A percentile compares a stretch with the other conserved stretches of the same genome.
phyloP scores from a whole-genome alignment of 2,797 vertebrate species.

The Lates japonicus region DNA sequence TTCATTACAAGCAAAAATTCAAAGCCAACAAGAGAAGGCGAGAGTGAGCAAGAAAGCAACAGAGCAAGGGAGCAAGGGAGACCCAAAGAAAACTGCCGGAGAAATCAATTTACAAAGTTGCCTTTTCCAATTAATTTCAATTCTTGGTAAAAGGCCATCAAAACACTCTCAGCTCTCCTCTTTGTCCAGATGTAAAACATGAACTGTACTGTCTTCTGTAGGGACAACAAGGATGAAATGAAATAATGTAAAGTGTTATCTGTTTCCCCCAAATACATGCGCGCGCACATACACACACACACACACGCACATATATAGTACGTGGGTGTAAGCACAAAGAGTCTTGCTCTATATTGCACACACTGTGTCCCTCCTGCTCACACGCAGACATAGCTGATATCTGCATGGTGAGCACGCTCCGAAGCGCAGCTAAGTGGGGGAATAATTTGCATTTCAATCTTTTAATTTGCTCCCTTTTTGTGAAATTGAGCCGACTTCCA shows the following conservation, averaged over 20 bases:
- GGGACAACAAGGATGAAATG: slow-evolving; percentile 20
- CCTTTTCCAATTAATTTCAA: slow-evolving; percentile 54
- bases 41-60: background rate
- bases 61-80: background rate
- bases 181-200: slow-evolving; percentile 40
- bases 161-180: slow-evolving; percentile 1
- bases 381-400: slow-evolving; percentile 32
- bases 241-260: slow-evolving; percentile 35
- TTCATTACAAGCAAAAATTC: slow-evolving; percentile 43
- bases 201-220: slow-evolving; percentile 22
- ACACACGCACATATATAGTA: slow-evolving; percentile 14
- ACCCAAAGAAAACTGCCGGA: slow-evolving; percentile 18
- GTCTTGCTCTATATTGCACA: slow-evolving; percentile 17
- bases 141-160: slow-evolving; percentile 12
- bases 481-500: slow-evolving; percentile 66
- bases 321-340: slow-evolving; percentile 20
- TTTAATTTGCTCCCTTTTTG: slow-evolving; percentile 73
- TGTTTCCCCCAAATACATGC: slow-evolving; percentile 22
- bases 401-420: slow-evolving; percentile 43
- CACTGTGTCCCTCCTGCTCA: background rate
- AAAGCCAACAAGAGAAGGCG: slow-evolving; percentile 2
- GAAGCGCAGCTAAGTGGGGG: slow-evolving; percentile 53
- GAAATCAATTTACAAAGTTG: slow-evolving; percentile 41
- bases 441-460: slow-evolving; percentile 76
- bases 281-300: slow-evolving; percentile 22